Percentiles rank a stretch among this genome's conserved stretches.
Evolutionary conservation across 2,797 vertebrate species (phyloP).

Genomic region (Xenentodon cancila): DNA sequence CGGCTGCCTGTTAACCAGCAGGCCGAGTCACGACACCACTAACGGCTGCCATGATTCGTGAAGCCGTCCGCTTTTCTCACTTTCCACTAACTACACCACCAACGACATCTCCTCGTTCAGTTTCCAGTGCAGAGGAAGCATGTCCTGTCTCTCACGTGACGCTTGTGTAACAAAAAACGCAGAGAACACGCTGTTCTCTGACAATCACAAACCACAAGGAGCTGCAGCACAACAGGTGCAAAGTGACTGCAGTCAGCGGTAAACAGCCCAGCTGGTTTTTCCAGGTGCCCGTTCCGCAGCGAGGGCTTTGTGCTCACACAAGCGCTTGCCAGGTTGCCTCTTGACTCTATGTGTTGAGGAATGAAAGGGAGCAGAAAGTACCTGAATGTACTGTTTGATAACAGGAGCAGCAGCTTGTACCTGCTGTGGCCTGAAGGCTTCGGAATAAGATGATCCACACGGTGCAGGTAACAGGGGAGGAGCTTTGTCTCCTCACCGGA

Average conservation of each 20-base stretch:
- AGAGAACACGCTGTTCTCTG: conserved; percentile 5
- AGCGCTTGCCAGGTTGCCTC: conserved; percentile 43
- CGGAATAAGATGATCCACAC: too few species aligned
- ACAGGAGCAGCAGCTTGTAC: conserved; percentile 33
- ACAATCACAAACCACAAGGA: conserved; percentile 32
- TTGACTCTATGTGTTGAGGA: conserved; percentile 15
- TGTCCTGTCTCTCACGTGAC: conserved; percentile 19
- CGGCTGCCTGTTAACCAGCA: conserved; percentile 35
- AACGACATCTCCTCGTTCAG: conserved; percentile 26
- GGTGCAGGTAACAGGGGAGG: too few species aligned
- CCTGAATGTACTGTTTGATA: conserved; percentile 23
- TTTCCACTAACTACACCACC: conserved; percentile 42
- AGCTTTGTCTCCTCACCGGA: too few species aligned
- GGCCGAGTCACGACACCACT: conserved; percentile 59
- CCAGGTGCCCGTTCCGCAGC: conserved; percentile 46
- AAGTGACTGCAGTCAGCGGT: conserved; percentile 29
- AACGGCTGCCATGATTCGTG: conserved; percentile 37
- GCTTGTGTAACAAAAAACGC: conserved; percentile 26
- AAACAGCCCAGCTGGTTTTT: conserved; percentile 58
- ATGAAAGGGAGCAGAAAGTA: conserved; percentile 45
- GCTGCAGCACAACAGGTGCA: conserved; percentile 41
- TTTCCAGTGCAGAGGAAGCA: conserved; percentile 29
- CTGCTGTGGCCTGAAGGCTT: conserved; percentile 27
- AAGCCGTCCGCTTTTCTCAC: conserved; percentile 18
- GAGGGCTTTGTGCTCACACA: conserved; percentile 38